Base-by-base conservation (phyloP, 2,888 invertebrate species). In the Rhingia rostrata region DNA sequence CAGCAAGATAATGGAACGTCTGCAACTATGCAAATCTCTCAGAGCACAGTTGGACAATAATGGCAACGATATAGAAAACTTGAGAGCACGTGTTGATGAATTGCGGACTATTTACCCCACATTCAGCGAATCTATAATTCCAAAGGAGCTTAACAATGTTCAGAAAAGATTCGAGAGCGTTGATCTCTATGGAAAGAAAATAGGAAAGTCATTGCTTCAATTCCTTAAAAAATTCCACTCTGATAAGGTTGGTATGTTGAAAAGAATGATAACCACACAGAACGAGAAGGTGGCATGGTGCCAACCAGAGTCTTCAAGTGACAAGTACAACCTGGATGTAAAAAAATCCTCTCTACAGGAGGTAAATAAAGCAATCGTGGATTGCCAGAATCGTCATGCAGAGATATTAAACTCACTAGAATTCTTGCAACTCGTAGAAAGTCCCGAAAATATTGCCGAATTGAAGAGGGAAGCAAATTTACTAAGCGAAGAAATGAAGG, bases 261-360 rank as follows among this genome's bases (percentile, higher is more conserved):
- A 96, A 88, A 94, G 97, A 87, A 95, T 96, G 89, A 93, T 98
- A 7, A 93, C 94, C 63, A 95, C 96, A 1, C 94, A 96, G 86
- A 95, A 95, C 85, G 98, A 98, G 89, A 98, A 98, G 91, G 95
- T 97, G 0, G 93, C 94, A 10, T 98, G 98, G 97, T 98, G 98
- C 90, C 94, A 95, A 88, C 97, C 97, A 0, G 98, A 98, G 89
- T 94, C 95, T 0, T 95, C 95, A 39, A 97, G 97, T 88, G 98
- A 98, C 89, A 95, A 95, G 90, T 98, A 98, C 90, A 97, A 97
- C 89, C 93, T 98, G 35, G 97, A 98, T 92, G 97, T 97, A 0
- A 98, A 98, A 92, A 93, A 95, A 88, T 95, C 96, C 0, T 95
- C 97, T 0, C 90, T 98, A 41, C 92, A 93, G 75, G 97, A 97